These are phyloP conservation scores for Salminus brasiliensis DNA, from an alignment of 2,113 vertebrate species.

Conservation along the genomic window DNA sequence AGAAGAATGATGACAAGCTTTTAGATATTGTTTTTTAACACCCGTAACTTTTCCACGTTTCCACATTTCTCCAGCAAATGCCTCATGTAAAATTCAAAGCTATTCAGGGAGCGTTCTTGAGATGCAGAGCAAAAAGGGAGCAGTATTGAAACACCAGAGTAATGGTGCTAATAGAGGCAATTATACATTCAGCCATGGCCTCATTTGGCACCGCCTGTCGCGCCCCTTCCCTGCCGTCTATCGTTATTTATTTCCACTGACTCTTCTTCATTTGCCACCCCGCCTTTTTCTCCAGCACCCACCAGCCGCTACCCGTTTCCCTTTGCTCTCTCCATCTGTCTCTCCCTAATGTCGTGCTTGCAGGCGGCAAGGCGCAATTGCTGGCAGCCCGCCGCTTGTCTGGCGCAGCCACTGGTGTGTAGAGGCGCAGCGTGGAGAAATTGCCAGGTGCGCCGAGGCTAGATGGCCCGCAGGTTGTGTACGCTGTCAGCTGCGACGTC, in stretches of 20 bases:
- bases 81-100: conserved; percentile 35
- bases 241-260: conserved; percentile 39
- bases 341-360: conserved; percentile 21
- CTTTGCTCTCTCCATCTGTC: conserved; percentile 33
- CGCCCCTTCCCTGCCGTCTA: conserved; percentile 30
- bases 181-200: conserved; percentile 59
- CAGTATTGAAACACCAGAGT: conserved; percentile 53
- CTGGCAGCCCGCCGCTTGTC: conserved; percentile 27
- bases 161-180: conserved; percentile 68
- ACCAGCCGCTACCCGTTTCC: background rate
- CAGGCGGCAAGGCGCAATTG: conserved; percentile 36
- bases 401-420: conserved; percentile 52
- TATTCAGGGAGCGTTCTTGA: conserved; percentile 8
- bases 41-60: background rate
- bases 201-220: conserved; percentile 55
- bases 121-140: conserved; percentile 8
- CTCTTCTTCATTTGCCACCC: conserved; percentile 10
- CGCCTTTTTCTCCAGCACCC: conserved; percentile 15
- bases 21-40: background rate
- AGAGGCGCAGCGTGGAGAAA: conserved; percentile 1
- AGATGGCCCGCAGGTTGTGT: conserved; percentile 4
- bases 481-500: background rate
- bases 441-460: background rate
- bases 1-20: background rate
- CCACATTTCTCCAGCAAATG: conserved; percentile 33